Evolutionary conservation across 2,797 vertebrate species (phyloP).

Genomic region (Spheniscus humboldti): DNA sequence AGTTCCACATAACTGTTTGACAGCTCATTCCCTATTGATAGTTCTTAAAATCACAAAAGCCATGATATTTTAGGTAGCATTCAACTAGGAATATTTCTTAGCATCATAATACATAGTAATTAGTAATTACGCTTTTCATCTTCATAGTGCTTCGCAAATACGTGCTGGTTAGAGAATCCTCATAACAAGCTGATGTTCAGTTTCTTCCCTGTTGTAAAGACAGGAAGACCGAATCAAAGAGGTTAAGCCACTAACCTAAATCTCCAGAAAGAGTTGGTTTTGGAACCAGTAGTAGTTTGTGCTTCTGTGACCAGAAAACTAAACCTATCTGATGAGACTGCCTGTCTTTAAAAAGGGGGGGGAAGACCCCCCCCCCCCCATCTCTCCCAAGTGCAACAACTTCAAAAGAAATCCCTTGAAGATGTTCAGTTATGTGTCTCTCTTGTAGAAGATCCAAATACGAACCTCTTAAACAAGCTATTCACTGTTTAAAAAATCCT

Average conservation of each 20-base stretch:
- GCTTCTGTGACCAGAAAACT: not conserved
- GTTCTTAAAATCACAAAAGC: not conserved
- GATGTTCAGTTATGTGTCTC: not conserved
- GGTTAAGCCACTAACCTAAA: not conserved
- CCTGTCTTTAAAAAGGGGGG: not conserved
- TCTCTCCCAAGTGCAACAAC: not conserved
- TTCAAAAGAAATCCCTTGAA: not conserved
- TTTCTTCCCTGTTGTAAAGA: not conserved
- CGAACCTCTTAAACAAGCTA: not conserved
- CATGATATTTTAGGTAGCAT: not conserved
- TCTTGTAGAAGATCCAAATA: not conserved
- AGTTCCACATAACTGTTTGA: not conserved
- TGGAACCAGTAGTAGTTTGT: not conserved
- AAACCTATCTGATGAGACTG: not conserved
- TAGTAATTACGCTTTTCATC: not conserved
- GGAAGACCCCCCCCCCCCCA: accelerated
- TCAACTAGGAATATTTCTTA: not conserved
- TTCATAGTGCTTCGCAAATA: not conserved
- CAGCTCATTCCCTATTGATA: not conserved
- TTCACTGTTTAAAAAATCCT: not conserved
- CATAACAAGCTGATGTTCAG: not conserved
- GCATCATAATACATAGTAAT: not conserved
- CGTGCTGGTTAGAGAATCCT: not conserved
- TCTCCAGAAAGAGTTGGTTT: not conserved
- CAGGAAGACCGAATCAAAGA: not conserved